These are phyloP conservation scores for Dromaius novaehollandiae DNA, from an alignment of 2,113 vertebrate genomes.

Conservation along the genomic window DNA sequence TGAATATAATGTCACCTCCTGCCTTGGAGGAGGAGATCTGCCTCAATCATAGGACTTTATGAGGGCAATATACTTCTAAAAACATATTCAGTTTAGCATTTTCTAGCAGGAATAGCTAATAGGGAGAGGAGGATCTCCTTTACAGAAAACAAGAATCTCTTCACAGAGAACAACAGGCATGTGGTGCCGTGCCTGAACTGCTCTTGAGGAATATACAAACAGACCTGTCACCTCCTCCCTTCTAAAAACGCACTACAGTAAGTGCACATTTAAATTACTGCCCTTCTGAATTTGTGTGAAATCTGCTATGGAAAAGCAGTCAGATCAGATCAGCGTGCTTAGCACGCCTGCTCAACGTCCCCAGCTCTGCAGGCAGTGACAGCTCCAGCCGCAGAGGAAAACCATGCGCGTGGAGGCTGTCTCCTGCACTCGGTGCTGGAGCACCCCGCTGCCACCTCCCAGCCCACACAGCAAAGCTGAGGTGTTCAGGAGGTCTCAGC, in stretches of 20 bases:
- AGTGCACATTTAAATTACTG: neutral
- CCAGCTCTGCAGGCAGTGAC: neutral
- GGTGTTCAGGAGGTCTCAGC: neutral
- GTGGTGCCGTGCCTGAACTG: neutral
- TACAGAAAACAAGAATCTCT: neutral
- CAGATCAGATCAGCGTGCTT: neutral
- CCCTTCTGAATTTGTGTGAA: neutral
- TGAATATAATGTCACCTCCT: neutral
- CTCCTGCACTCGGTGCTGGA: neutral
- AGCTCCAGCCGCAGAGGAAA: neutral
- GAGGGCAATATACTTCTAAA: neutral
- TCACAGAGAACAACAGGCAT: neutral
- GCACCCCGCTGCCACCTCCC: neutral
- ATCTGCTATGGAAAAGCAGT: neutral
- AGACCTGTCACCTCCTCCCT: neutral
- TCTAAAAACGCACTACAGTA: neutral
- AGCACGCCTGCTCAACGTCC: accelerated
- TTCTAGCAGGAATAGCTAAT: neutral
- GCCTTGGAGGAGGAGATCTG: neutral
- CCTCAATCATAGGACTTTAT: neutral
- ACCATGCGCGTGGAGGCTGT: accelerated
- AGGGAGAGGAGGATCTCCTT: neutral
- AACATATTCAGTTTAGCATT: neutral
- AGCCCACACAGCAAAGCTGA: neutral
- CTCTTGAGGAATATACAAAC: neutral